phyloP scores from a whole-genome alignment of 2,888 invertebrate genomes.

The Caenorhabditis sp. region DNA sequence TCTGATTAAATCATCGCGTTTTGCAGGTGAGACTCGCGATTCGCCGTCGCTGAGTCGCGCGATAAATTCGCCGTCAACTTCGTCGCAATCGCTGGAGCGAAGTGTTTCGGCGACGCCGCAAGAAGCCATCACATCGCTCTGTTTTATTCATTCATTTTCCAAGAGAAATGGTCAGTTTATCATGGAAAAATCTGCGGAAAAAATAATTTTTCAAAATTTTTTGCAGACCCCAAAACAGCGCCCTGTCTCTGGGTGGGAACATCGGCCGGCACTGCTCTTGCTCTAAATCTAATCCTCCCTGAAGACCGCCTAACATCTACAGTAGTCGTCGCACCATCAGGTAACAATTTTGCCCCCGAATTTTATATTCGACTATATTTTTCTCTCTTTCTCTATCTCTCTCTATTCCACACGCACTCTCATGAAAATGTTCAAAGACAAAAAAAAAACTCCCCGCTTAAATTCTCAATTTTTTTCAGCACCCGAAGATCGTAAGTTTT shows the following conservation, averaged over 20 bases:
- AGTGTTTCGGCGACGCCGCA: slow-evolving; percentile 18
- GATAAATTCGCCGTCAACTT: slow-evolving; percentile 41
- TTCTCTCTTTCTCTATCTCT: neutral
- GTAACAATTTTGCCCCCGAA: slow-evolving; percentile 33
- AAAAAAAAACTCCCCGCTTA: slow-evolving; percentile 4
- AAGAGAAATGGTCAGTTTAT: slow-evolving; percentile 55
- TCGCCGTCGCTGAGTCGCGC: slow-evolving; percentile 23
- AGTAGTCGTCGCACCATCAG: slow-evolving; percentile 66
- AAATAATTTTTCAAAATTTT: neutral
- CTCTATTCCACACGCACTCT: neutral
- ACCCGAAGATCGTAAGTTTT: slow-evolving; percentile 48
- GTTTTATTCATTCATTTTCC: slow-evolving; percentile 61
- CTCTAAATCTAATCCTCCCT: slow-evolving; percentile 82
- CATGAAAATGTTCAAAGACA: too few species aligned
- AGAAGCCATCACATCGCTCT: slow-evolving; percentile 62
- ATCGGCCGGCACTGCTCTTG: slow-evolving; percentile 92
- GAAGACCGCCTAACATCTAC: slow-evolving; percentile 75
- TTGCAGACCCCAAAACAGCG: slow-evolving; percentile 74
- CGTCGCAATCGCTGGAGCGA: slow-evolving; percentile 43
- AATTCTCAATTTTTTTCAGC: slow-evolving; percentile 30
- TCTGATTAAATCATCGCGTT: neutral
- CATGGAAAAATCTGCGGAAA: too few species aligned
- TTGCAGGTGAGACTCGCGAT: slow-evolving; percentile 48
- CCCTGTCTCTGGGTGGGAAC: slow-evolving; percentile 98
- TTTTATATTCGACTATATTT: neutral